A percentile compares a stretch with the other conserved stretches of the same genome.
Conservation (phyloP, 1,140 invertebrate species). For the Caenorhabditis inopinata region DNA sequence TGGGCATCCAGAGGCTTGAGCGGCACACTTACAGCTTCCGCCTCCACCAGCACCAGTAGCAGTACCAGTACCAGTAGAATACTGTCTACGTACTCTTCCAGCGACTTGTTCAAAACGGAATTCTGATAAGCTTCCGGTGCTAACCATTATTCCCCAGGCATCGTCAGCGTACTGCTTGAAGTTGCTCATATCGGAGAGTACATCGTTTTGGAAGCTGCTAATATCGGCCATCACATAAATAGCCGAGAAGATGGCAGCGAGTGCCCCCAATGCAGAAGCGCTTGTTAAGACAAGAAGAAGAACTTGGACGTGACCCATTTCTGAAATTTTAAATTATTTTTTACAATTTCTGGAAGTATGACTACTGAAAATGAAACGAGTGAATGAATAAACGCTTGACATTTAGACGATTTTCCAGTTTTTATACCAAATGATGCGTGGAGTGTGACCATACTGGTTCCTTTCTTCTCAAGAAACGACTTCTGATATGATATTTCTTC, state of each 20-base stretch:
- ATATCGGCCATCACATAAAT: conserved; percentile 15
- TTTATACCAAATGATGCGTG: neutral
- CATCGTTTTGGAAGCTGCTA: conserved; percentile 16
- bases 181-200: neutral
- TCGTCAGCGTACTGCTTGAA: conserved; percentile 28
- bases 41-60: conserved; percentile 8
- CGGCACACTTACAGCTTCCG: neutral
- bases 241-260: conserved; percentile 16
- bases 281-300: conserved; percentile 10
- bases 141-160: conserved; percentile 15
- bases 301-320: conserved; percentile 28
- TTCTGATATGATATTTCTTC: conserved; percentile 21
- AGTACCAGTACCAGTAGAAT: neutral
- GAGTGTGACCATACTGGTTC: conserved; percentile 27
- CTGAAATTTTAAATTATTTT: neutral
- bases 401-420: neutral
- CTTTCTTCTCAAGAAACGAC: neutral
- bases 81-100: conserved; percentile 22
- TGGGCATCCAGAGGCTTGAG: conserved; percentile 6
- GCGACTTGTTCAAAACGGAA: conserved; percentile 17
- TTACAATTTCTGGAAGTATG: no score
- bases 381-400: neutral
- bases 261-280: conserved; percentile 14
- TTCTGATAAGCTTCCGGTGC: neutral
- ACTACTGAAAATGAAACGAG: no score